A percentile compares a stretch with the other conserved stretches of the same genome.
Evolutionary conservation across 2,888 invertebrate genomes (phyloP).

Genomic region (Diaperis boleti): DNA sequence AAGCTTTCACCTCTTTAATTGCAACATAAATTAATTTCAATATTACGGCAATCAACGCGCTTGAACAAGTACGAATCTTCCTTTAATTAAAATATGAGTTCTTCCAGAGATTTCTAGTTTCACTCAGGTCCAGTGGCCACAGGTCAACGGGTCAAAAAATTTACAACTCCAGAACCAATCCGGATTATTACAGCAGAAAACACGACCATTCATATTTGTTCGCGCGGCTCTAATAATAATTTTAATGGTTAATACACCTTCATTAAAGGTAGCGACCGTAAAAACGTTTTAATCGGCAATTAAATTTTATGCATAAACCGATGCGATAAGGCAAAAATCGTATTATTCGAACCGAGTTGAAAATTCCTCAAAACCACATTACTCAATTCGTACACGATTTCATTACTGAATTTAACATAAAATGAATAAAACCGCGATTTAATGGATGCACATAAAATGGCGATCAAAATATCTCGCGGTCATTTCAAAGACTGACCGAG

Average conservation of each 20-base stretch:
- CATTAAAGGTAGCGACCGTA: conserved; percentile 41
- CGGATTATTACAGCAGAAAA: not conserved
- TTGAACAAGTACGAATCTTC: conserved; percentile 33
- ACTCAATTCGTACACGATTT: conserved; percentile 43
- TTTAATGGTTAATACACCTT: conserved; percentile 31
- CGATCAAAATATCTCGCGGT: conserved; percentile 46
- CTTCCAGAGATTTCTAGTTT: conserved; percentile 35
- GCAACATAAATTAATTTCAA: conserved; percentile 33
- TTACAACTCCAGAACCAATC: not conserved
- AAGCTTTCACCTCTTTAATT: conserved; percentile 37
- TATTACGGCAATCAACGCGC: conserved; percentile 33
- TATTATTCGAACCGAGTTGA: conserved; percentile 25
- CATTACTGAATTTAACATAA: conserved; percentile 44
- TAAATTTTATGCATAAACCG: conserved; percentile 46
- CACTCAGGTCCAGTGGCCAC: conserved; percentile 1
- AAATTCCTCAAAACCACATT: conserved; percentile 46
- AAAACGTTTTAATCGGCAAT: conserved; percentile 48
- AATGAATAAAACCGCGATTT: conserved; percentile 47
- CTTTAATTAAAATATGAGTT: conserved; percentile 43
- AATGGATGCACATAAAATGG: conserved; percentile 47
- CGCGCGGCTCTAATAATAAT: conserved; percentile 33
- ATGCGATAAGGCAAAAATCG: conserved; percentile 48
- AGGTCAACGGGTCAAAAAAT: not conserved
- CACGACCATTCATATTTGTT: not conserved
- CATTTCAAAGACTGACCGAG: conserved; percentile 39